These are phyloP conservation scores for Mesembrinibis cayennensis DNA, from an alignment of 2,113 vertebrate species.

Conservation along the genomic window DNA sequence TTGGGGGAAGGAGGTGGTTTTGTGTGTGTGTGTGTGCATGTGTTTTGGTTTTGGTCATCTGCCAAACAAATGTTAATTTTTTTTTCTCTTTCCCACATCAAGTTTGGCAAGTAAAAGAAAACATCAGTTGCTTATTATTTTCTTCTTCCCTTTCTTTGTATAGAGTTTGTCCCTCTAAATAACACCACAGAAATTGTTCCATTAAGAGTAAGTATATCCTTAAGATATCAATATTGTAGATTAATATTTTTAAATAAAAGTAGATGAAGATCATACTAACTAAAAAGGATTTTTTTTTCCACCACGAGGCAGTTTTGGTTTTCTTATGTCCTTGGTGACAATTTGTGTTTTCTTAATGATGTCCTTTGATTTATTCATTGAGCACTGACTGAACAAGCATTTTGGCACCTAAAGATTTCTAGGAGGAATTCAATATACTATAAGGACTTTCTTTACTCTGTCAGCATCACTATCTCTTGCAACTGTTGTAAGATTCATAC, in stretches of 20 bases:
- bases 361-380: background rate
- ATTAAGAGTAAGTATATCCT: background rate
- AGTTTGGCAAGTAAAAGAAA: background rate
- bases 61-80: background rate
- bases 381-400: background rate
- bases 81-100: background rate
- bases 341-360: background rate
- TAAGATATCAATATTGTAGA: background rate
- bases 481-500: background rate
- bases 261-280: background rate
- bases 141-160: background rate
- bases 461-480: background rate
- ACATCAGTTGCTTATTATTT: fast-evolving
- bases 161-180: background rate
- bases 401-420: background rate
- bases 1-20: fast-evolving
- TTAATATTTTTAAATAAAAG: background rate
- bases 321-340: background rate
- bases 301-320: background rate
- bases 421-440: background rate
- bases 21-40: background rate
- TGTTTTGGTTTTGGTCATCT: background rate
- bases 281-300: background rate
- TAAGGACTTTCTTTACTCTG: background rate
- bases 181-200: background rate